Base-by-base conservation (phyloP, 2,113 vertebrate genomes). In the Ceyx margarethae region DNA sequence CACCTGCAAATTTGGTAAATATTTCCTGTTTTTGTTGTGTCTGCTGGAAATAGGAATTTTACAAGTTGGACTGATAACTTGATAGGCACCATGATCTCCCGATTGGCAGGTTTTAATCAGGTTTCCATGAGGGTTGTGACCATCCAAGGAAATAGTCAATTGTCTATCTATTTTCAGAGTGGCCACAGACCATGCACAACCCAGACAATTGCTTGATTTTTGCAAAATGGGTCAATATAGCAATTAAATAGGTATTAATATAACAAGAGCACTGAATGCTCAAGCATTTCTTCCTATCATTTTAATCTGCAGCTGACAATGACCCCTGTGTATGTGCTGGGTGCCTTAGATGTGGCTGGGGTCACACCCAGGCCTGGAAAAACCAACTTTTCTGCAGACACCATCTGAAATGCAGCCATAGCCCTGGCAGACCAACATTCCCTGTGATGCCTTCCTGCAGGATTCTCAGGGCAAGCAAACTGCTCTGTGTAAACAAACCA, bases 11-110 rank as follows among this genome's bases (percentile, higher is more conserved):
- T 98, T 98, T 98, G 97, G 95, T 97, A 98, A 98, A 97, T 97
- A 98, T 98, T 99, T 99, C 99, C 99, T 99, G 98, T 98, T 99
- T 98, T 98, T 99, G 98, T 99, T 99, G 98, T 99, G 98, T 98
- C 98, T 99, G 95, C 94, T 92, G 95, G 91, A 98, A 98, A 97
- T 97, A 97, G 98, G 97, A 98, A 97, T 98, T 97, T 97, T 97
- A 98, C 97, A 97, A 97, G 91, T 91, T 95, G 97, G 95, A 96
- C 95, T 92, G 90, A 84, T 95, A 95, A 97, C 95, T 96, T 96
- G 95, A 98, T 96, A 97, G 68, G 95, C 85, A 61, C 64, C 71
- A 93, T 8, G 28, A 87, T 60, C 50, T 89, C 80, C 68, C 46
- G 21, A 71, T 58, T 43, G 90, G 72, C 57, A 86, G 6, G 12